Conservation (phyloP, 1,140 invertebrate genomes). For the Cecropterus lyciades region DNA sequence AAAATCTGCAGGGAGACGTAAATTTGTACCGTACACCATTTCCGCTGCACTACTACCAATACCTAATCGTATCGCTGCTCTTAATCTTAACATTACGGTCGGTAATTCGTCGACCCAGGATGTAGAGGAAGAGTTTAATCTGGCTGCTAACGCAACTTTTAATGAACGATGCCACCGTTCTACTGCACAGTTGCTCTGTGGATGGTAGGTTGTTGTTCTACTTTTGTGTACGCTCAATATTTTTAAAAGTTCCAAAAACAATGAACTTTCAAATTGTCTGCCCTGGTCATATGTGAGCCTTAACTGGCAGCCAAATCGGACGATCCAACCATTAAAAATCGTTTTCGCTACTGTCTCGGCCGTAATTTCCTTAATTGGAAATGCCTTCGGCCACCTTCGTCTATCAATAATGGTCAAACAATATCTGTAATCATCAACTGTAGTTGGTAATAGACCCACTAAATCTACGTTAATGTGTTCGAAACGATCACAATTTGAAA, state of each 20-base stretch:
- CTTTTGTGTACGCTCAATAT: slow-evolving; percentile 16
- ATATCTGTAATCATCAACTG: background rate
- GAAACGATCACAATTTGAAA: background rate
- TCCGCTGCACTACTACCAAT: no score
- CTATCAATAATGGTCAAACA: slow-evolving; percentile 22
- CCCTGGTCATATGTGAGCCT: no score
- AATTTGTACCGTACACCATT: no score
- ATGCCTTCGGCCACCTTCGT: no score
- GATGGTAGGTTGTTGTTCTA: slow-evolving; percentile 27
- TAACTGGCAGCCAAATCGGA: no score
- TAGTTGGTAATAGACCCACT: background rate
- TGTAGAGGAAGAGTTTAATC: background rate
- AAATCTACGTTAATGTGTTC: slow-evolving; percentile 14
- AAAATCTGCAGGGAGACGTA: no score
- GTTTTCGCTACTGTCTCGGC: no score
- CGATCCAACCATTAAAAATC: no score
- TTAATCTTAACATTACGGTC: slow-evolving; percentile 16
- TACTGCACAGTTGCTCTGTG: slow-evolving; percentile 20
- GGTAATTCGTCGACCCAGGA: slow-evolving; percentile 28
- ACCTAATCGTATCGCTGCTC: no score
- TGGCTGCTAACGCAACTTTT: slow-evolving; percentile 5
- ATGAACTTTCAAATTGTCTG: slow-evolving; percentile 9
- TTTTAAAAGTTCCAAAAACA: slow-evolving; percentile 14
- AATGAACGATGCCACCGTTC: slow-evolving; percentile 26
- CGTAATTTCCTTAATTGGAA: no score